Evolutionary conservation across 2,797 vertebrate genomes (phyloP).

Genomic region (Microctenopoma stevenorrisi): DNA sequence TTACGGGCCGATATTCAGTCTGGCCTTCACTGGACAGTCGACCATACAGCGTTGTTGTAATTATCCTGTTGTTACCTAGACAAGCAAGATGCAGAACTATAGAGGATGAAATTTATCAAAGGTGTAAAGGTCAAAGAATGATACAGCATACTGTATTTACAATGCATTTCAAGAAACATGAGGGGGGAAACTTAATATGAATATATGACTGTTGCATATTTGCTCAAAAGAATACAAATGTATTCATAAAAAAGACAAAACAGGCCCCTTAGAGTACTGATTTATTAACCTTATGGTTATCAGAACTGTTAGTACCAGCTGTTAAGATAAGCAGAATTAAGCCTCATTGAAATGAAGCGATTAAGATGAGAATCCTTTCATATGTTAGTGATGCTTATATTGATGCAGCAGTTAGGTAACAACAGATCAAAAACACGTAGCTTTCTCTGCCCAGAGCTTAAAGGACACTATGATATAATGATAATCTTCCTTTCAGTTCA

Average conservation of each 20-base stretch:
- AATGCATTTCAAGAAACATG: conserved; percentile 55
- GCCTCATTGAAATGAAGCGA: conserved; percentile 46
- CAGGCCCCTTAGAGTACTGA: conserved; percentile 62
- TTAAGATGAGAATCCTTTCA: conserved; percentile 31
- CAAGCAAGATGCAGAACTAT: conserved; percentile 59
- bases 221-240: conserved; percentile 77
- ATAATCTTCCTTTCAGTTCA: conserved; percentile 60
- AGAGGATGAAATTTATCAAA: conserved; percentile 36
- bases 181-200: conserved; percentile 71
- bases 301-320: conserved; percentile 56
- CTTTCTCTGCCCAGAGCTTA: conserved; percentile 31
- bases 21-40: conserved; percentile 65
- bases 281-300: conserved; percentile 59
- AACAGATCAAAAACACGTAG: conserved; percentile 17
- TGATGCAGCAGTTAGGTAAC: conserved; percentile 33
- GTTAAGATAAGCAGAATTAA: conserved; percentile 59
- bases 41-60: conserved; percentile 73
- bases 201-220: conserved; percentile 65
- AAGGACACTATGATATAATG: conserved; percentile 53
- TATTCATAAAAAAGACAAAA: conserved; percentile 74
- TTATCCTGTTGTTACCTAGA: conserved; percentile 59
- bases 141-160: conserved; percentile 70
- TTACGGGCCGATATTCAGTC: conserved; percentile 66
- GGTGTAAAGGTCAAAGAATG: conserved; percentile 46
- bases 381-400: conserved; percentile 37